Conservation (phyloP, 2,113 vertebrate species). For the Etheostoma cragini region DNA sequence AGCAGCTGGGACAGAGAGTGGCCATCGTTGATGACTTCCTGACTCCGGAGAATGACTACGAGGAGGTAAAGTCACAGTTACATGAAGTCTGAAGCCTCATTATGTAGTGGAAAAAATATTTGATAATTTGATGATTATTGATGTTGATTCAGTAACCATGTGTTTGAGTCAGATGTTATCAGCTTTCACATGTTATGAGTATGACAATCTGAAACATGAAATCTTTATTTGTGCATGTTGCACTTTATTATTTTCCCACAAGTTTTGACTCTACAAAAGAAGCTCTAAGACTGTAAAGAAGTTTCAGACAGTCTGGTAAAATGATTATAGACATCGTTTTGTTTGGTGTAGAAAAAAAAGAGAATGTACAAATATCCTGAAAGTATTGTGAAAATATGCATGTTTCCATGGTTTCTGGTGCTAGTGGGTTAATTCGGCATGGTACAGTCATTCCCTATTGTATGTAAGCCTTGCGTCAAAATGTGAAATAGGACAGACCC, state of each 20-base stretch:
- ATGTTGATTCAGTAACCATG: not conserved
- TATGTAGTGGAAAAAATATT: not conserved
- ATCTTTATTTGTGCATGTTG: not conserved
- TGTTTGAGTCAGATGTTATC: not conserved
- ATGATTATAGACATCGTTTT: too few relatives aligned
- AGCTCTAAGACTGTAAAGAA: not conserved
- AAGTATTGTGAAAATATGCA: not conserved
- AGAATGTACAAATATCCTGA: not conserved
- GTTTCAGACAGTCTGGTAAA: not conserved
- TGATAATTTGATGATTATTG: not conserved
- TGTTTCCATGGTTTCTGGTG: not conserved
- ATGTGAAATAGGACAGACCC: slow-evolving; percentile 30
- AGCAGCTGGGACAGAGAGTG: slow-evolving; percentile 92
- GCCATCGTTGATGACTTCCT: slow-evolving; percentile 93
- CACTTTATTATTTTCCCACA: not conserved
- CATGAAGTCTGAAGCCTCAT: not conserved
- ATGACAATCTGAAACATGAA: not conserved
- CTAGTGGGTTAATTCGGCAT: not conserved
- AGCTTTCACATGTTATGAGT: not conserved
- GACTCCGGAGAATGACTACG: slow-evolving; percentile 94
- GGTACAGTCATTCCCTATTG: not conserved
- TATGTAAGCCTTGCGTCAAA: not conserved
- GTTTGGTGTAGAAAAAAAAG: not conserved
- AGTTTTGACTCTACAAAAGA: not conserved
- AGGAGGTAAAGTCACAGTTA: slow-evolving; percentile 87